Base-by-base conservation (phyloP, 2,797 vertebrate species). In the Masticophis lateralis region DNA sequence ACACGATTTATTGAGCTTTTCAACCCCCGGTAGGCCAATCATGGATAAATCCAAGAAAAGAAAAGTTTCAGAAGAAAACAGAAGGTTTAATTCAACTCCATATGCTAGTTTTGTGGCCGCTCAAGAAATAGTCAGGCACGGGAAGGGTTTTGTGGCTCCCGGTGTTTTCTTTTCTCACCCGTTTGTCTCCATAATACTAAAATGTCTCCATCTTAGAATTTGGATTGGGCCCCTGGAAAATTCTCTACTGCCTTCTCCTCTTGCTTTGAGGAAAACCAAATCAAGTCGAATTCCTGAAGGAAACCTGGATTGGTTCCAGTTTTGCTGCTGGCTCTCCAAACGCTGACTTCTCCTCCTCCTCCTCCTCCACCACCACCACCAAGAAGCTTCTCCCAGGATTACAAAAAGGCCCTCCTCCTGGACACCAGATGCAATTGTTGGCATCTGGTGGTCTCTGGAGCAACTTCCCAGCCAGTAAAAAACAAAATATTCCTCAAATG, bases 261-360 rank as follows among this genome's bases (percentile, higher is more conserved):
- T 94, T 61, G 74, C 18, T 90, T 66, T 94, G 74, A 47, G 92
- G 94, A 95, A 94, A 93, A 95, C 93, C n/a, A 86, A 86, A 92
- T 88, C 91, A 61, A 86, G 89, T 32, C 1, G n/a, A 56, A 94
- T 43, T 94, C 92, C 28, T 27, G 0, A 27, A 95, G 93, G 91
- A 89, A 95, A 92, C 14, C 22, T 12, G n/a, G 92, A 10, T 11
- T 4, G 11, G 89, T n/a, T 0, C 51, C 55, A 16, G 0, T 69
- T 13, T 47, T 47, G 47, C 74, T 79, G 20, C 32, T 53, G 83
- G 83, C 3, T 3, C 12, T 86, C 6, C 0, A 66, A n/a, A n/a
- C 0, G 1, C 83, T 28, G 20, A 14, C n/a, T 27, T n/a, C 37
- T 83, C 89, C 83, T n/a, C 93, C 87, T 51, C 47, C 47, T 47